Conservation (phyloP, 2,797 vertebrate species). For the Periophthalmus magnuspinnatus region DNA sequence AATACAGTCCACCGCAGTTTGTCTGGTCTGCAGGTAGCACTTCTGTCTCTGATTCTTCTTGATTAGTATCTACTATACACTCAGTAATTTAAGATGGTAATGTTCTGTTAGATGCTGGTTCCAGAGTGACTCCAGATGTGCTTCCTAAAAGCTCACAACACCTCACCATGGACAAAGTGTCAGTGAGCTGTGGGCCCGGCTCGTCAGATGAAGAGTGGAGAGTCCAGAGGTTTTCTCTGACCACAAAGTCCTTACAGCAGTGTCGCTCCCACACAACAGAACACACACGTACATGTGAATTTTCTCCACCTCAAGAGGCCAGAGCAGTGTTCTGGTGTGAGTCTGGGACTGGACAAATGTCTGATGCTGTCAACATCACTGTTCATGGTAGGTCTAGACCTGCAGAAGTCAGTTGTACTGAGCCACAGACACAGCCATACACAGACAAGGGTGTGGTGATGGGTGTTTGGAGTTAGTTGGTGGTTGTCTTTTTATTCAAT, state of each 20-base stretch:
- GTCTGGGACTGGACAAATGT: neutral
- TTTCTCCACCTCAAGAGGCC: neutral
- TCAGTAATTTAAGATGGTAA: neutral
- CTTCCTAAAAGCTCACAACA: neutral
- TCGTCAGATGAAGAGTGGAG: neutral
- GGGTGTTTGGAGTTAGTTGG: no score
- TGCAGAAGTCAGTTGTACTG: no score
- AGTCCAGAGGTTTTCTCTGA: neutral
- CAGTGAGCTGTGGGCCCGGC: neutral
- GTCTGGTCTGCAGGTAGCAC: conserved; percentile 3
- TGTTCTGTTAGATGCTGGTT: neutral
- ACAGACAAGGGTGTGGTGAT: no score
- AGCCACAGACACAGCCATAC: no score
- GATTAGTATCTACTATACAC: neutral
- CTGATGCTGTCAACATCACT: neutral
- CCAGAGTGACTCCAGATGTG: neutral
- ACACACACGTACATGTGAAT: neutral
- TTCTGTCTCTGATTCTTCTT: neutral
- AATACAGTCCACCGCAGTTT: neutral
- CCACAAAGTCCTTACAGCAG: neutral
- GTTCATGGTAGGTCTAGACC: neutral
- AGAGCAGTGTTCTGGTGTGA: conserved; percentile 2
- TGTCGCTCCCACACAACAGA: neutral
- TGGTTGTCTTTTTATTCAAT: neutral
- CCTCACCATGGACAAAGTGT: neutral